phyloP scores from a whole-genome alignment of 2,113 vertebrate species.

The Monopterus albus region DNA sequence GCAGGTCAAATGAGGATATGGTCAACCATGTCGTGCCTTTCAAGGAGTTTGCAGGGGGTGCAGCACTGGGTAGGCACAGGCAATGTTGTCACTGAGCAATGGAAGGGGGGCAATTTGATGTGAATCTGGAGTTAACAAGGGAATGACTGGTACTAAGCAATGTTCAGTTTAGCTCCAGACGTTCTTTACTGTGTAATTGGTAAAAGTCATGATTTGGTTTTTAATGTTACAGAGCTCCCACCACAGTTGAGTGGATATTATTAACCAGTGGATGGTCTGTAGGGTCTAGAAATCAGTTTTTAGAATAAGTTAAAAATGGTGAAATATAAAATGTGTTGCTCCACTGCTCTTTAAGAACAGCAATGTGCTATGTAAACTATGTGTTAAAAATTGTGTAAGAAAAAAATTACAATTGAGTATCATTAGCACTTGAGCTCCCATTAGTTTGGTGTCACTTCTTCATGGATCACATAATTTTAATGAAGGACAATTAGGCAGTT shows the following conservation, averaged over 20 bases:
- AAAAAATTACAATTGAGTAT: conserved; percentile 1
- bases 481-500: conserved; percentile 55
- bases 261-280: too few relatives aligned
- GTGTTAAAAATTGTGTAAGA: not conserved
- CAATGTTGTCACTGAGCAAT: conserved; percentile 26
- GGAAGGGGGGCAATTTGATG: conserved; percentile 53
- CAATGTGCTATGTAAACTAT: not conserved
- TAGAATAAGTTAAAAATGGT: not conserved
- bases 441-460: conserved; percentile 40
- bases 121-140: conserved; percentile 49
- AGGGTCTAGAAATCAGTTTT: too few relatives aligned
- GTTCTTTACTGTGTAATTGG: conserved; percentile 5
- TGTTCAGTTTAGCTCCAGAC: conserved; percentile 15
- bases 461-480: conserved; percentile 57
- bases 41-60: not conserved
- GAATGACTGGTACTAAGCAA: conserved; percentile 35
- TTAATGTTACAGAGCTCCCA: too few relatives aligned
- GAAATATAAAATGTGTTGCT: not conserved
- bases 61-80: conserved; percentile 31
- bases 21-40: conserved; percentile 28
- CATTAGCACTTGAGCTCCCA: conserved; percentile 2
- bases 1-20: conserved; percentile 71
- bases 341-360: not conserved
- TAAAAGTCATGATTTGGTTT: not conserved
- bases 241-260: too few relatives aligned